These are phyloP conservation scores for Drosophila longiperda DNA, from an alignment of 2,888 invertebrate species.

Conservation along the genomic window DNA sequence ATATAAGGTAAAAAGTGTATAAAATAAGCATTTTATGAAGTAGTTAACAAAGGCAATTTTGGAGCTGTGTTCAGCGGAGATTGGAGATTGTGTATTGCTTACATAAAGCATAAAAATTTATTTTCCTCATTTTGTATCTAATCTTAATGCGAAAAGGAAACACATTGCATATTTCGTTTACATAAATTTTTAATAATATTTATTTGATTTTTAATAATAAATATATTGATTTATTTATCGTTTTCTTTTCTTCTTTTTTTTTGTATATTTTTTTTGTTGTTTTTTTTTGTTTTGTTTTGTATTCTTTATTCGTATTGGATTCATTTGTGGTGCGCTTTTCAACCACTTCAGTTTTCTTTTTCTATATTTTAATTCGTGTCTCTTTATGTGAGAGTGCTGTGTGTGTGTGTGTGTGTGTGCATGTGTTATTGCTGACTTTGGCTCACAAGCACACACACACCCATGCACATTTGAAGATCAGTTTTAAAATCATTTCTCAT, in stretches of 20 bases:
- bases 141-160: conserved; percentile 13
- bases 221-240: conserved; percentile 72
- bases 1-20: too few relatives aligned
- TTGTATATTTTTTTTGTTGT: conserved; percentile 15
- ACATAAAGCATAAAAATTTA: not conserved
- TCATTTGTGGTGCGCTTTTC: conserved; percentile 23
- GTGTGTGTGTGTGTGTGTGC: conserved; percentile 4
- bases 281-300: conserved; percentile 27
- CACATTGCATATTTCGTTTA: conserved; percentile 44
- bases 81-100: not conserved
- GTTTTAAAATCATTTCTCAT: conserved; percentile 34
- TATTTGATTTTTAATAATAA: conserved; percentile 77
- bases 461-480: conserved; percentile 31
- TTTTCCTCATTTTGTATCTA: not conserved
- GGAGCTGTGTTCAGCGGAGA: not conserved
- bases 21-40: not conserved
- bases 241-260: conserved; percentile 1
- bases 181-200: conserved; percentile 74
- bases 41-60: not conserved
- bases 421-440: conserved; percentile 7
- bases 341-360: conserved; percentile 30
- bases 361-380: conserved; percentile 19
- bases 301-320: conserved; percentile 38
- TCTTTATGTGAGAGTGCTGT: conserved; percentile 22
- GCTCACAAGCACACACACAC: conserved; percentile 1